These are phyloP conservation scores for Xanthorhoe designata DNA, from an alignment of 2,888 invertebrate genomes.

Conservation along the genomic window DNA sequence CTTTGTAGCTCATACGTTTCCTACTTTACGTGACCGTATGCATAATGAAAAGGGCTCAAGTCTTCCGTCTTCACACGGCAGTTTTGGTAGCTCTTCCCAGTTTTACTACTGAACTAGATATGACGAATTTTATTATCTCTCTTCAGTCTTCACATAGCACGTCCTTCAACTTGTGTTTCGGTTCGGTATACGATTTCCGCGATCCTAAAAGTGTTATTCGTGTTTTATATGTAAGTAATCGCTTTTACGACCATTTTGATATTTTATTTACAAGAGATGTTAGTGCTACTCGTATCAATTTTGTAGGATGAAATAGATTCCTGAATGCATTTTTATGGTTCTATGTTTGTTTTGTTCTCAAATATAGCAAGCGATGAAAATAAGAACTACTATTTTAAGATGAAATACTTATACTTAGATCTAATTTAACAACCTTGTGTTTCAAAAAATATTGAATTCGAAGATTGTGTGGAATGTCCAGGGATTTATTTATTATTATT, in stretches of 20 bases:
- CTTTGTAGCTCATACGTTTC: too few species aligned
- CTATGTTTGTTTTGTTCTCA: background rate
- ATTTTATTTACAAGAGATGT: constrained; percentile 25
- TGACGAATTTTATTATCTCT: constrained; percentile 44
- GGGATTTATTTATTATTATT: too few species aligned
- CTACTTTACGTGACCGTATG: too few species aligned
- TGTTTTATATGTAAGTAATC: constrained; percentile 42
- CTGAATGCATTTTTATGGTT: constrained; percentile 9
- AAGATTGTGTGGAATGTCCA: too few species aligned
- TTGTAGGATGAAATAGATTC: background rate
- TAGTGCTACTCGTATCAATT: background rate
- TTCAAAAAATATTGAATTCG: too few species aligned
- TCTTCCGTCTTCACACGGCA: constrained; percentile 22
- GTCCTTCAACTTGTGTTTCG: constrained; percentile 42
- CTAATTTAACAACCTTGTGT: too few species aligned
- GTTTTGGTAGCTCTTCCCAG: constrained; percentile 36
- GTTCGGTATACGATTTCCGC: constrained; percentile 41
- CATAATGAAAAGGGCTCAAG: too few species aligned
- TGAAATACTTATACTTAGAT: too few species aligned
- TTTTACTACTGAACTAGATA: constrained; percentile 41
- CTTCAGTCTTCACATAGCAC: constrained; percentile 39
- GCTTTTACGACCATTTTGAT: constrained; percentile 36
- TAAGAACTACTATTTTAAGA: too few species aligned
- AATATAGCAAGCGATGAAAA: background rate
- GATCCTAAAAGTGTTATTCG: constrained; percentile 41